phyloP scores from a whole-genome alignment of 2,797 vertebrate species.

The Myotis daubentonii region DNA sequence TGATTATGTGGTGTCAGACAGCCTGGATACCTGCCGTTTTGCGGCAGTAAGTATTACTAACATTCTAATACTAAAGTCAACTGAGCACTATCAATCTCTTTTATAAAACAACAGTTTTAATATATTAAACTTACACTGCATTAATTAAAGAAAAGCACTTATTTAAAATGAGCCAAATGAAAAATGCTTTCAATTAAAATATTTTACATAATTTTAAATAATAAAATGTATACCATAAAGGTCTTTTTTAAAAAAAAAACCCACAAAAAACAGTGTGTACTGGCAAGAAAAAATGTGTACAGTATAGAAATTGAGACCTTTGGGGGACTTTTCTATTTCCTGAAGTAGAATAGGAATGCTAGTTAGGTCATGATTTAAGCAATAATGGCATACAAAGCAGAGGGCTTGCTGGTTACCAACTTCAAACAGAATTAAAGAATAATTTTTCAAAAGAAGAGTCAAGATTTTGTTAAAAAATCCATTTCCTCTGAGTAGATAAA shows the following conservation, averaged over 20 bases:
- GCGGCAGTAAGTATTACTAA: neutral
- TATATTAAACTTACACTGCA: neutral
- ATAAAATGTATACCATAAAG: neutral
- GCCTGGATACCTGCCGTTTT: neutral
- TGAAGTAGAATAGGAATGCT: neutral
- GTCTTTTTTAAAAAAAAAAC: neutral
- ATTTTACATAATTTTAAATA: constrained; percentile 2
- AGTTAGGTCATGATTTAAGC: neutral
- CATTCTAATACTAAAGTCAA: neutral
- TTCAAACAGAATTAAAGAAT: neutral
- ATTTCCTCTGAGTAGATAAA: neutral
- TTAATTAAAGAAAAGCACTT: neutral
- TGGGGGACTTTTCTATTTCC: neutral
- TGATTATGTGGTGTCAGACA: neutral
- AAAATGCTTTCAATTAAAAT: neutral
- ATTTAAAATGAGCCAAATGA: neutral
- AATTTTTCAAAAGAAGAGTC: neutral
- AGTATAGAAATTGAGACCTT: neutral
- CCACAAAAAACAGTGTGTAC: neutral
- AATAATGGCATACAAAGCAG: neutral
- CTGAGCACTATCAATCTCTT: neutral
- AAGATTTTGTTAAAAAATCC: neutral
- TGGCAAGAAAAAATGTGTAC: neutral
- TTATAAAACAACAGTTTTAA: neutral
- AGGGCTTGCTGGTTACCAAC: neutral